Evolutionary conservation across 2,797 vertebrate genomes (phyloP), one percentile per base, ranked within the genome.

Genomic region (Oreortyx pictus): DNA sequence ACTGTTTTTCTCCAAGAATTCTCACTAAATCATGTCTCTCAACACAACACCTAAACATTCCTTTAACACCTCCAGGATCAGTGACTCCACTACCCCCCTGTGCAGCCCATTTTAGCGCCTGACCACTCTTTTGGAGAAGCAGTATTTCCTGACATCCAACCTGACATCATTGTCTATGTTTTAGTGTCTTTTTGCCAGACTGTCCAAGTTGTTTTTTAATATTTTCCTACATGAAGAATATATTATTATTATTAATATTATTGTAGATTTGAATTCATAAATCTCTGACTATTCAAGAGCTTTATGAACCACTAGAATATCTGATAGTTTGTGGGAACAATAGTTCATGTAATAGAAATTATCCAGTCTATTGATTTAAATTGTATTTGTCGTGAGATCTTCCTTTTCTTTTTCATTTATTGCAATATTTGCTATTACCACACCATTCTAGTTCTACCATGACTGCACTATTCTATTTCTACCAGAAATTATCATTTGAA

Each of bases 311-410:
- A 66, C 47, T 39, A 20, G 12, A 66, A 72, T 59, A 59, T 43
- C 10, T 88, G 13, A 3, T 4, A 13, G 70, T 86, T 93, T 44
- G 39, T 24, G 27, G 10, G 5, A 88, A 44, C 4, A 20, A 15
- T 43, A 62, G 23, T 54, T 83, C 41, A 76, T 18, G 59, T 44
- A 56, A 27, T 62, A 70, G 11, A 31, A 68, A 1, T 71, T 90
- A 79, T 82, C 31, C 9, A 78, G 33, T 70, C 73, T 47, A 73
- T 87, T 76, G 68, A 88, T 83, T 93, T 49, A 84, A 79, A 59
- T 61, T 52, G 59, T 68, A 25, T 64, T 56, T 29, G 12, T 35
- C 37, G 73, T 20, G 66, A 66, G 39, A 60, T 70, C 70, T 52
- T 59, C 27, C 6, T 50, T 82, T 66, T 73, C 12, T 76, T 78